Conservation (phyloP, 2,113 vertebrate genomes). For the Thryonomys swinderianus region DNA sequence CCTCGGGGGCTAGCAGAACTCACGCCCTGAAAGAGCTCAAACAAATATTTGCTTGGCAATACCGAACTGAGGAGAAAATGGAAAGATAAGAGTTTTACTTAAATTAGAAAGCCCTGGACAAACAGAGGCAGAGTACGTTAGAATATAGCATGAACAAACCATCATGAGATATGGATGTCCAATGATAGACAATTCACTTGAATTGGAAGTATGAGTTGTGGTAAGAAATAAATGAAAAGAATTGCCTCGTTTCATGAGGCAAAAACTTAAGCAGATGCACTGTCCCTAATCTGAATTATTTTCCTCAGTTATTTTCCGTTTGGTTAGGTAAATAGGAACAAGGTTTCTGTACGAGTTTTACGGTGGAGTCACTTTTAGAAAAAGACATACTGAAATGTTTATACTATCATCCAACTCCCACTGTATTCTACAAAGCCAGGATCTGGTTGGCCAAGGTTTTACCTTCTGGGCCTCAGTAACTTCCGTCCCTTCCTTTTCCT, state of each 20-base stretch:
- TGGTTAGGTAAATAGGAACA: neutral
- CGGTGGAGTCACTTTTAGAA: conserved; percentile 27
- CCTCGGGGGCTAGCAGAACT: neutral
- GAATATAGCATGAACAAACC: neutral
- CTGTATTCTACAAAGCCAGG: conserved; percentile 63
- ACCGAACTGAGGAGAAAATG: neutral
- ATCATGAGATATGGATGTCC: neutral
- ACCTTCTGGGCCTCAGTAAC: neutral
- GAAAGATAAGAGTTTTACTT: neutral
- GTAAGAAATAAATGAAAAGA: neutral
- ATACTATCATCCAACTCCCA: neutral
- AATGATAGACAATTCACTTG: neutral
- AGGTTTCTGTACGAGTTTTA: neutral
- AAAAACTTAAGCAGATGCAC: neutral
- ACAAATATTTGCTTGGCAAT: neutral
- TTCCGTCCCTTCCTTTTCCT: conserved; percentile 73
- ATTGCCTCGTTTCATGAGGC: neutral
- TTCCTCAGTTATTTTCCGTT: neutral
- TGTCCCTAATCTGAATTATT: neutral
- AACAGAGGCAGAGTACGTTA: neutral
- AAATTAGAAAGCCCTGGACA: neutral
- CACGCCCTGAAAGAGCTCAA: neutral
- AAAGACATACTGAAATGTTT: conserved; percentile 19
- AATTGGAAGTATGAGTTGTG: neutral
- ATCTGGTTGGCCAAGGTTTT: conserved; percentile 64